A percentile compares a stretch with the other conserved stretches of the same genome.
phyloP scores from a whole-genome alignment of 2,888 invertebrate species.

The Autographa pulchrina region DNA sequence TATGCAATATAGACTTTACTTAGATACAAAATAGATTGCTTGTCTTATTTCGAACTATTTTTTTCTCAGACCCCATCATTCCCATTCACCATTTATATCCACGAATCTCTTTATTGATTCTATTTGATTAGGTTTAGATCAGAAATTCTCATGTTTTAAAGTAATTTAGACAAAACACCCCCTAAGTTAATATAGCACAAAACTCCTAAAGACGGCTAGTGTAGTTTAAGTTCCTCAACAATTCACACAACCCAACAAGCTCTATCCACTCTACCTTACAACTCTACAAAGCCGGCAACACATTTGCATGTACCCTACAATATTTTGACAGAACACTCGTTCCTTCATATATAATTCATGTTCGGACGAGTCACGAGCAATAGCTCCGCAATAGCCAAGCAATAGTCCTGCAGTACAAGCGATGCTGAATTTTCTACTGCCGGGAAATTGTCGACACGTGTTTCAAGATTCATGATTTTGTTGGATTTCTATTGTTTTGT shows the following conservation, averaged over 20 bases:
- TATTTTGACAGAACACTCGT: conserved; percentile 43
- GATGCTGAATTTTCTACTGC: conserved; percentile 53
- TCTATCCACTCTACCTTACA: not conserved
- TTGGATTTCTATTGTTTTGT: conserved; percentile 20
- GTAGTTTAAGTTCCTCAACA: not conserved
- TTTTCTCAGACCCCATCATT: too few relatives aligned
- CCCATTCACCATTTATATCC: too few relatives aligned
- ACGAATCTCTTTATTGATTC: too few relatives aligned
- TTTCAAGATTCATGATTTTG: conserved; percentile 34
- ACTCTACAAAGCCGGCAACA: not conserved
- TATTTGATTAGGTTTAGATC: too few relatives aligned
- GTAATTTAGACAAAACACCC: too few relatives aligned
- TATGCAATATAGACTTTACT: too few relatives aligned
- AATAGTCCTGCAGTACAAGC: conserved; percentile 43
- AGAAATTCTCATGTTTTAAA: too few relatives aligned
- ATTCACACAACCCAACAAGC: not conserved
- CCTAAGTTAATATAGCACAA: too few relatives aligned
- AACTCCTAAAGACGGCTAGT: too few relatives aligned
- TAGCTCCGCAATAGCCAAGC: conserved; percentile 32
- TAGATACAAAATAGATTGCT: too few relatives aligned
- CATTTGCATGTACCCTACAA: conserved; percentile 19
- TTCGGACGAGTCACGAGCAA: conserved; percentile 27
- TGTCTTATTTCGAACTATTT: too few relatives aligned
- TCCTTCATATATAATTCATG: conserved; percentile 74
- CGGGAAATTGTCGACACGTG: conserved; percentile 51